These are phyloP conservation scores for Philaenus spumarius DNA, from an alignment of 1,140 invertebrate genomes.

Conservation along the genomic window DNA sequence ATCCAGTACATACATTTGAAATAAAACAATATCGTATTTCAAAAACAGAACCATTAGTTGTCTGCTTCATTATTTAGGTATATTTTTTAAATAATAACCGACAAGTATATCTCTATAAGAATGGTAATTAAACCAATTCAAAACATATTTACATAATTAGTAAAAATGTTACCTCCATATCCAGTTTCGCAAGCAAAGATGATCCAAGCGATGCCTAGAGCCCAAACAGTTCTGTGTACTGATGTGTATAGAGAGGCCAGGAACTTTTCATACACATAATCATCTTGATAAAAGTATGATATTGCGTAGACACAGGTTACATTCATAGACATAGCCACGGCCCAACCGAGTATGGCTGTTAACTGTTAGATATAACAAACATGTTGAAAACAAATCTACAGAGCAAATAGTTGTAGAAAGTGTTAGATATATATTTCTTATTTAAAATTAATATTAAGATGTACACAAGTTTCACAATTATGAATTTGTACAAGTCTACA, in stretches of 20 bases:
- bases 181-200: constrained; percentile 10
- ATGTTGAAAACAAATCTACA: too few relatives aligned
- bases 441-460: too few relatives aligned
- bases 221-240: constrained; percentile 3
- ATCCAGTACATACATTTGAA: too few relatives aligned
- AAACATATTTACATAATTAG: neutral
- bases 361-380: neutral
- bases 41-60: too few relatives aligned
- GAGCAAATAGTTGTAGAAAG: too few relatives aligned
- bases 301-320: neutral
- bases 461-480: too few relatives aligned
- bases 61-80: too few relatives aligned
- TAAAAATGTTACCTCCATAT: constrained; percentile 1
- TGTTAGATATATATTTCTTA: too few relatives aligned
- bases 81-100: too few relatives aligned
- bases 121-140: neutral
- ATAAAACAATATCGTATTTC: too few relatives aligned
- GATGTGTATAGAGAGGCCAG: neutral
- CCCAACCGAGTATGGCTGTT: neutral
- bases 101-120: neutral
- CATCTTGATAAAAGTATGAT: neutral
- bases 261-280: neutral
- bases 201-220: neutral
- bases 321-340: neutral
- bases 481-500: too few relatives aligned